Evolutionary conservation across 2,797 vertebrate genomes (phyloP).

Genomic region (Lates japonicus): DNA sequence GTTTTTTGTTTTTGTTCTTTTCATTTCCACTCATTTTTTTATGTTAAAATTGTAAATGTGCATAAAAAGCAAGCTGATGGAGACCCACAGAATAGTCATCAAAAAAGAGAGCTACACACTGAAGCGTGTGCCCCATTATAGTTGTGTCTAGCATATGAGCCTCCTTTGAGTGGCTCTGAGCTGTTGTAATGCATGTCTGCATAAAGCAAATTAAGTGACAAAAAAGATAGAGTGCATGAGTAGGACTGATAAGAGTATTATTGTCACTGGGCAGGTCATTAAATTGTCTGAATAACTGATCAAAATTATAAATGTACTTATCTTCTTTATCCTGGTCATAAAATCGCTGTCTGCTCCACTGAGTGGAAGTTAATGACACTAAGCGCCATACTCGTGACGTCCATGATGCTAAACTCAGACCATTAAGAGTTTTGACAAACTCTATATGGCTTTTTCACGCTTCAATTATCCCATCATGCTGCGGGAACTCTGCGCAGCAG

Average conservation of each 20-base stretch:
- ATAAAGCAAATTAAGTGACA: slow-evolving; percentile 14
- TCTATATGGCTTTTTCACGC: slow-evolving; percentile 70
- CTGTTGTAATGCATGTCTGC: slow-evolving; percentile 17
- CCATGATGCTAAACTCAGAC: slow-evolving; percentile 54
- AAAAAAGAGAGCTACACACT: background rate
- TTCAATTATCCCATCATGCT: slow-evolving; percentile 77
- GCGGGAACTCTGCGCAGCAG: slow-evolving; percentile 35
- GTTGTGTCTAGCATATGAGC: background rate
- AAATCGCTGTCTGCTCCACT: slow-evolving; percentile 50
- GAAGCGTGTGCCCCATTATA: background rate
- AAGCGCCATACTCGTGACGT: slow-evolving; percentile 47
- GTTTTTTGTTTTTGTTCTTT: background rate
- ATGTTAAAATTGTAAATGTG: background rate
- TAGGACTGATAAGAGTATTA: slow-evolving; percentile 19
- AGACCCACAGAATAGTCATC: background rate
- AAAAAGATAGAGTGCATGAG: slow-evolving; percentile 5
- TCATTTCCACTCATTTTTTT: background rate
- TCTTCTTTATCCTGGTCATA: slow-evolving; percentile 37
- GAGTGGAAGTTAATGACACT: slow-evolving; percentile 63
- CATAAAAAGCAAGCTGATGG: background rate
- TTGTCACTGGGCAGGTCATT: slow-evolving; percentile 47
- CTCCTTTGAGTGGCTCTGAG: slow-evolving; percentile 7
- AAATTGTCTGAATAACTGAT: slow-evolving; percentile 48
- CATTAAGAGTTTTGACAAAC: slow-evolving; percentile 75
- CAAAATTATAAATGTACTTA: slow-evolving; percentile 40